These are phyloP conservation scores for Hypocryptadius cinnamomeus DNA, from an alignment of 2,113 vertebrate species.

Conservation along the genomic window DNA sequence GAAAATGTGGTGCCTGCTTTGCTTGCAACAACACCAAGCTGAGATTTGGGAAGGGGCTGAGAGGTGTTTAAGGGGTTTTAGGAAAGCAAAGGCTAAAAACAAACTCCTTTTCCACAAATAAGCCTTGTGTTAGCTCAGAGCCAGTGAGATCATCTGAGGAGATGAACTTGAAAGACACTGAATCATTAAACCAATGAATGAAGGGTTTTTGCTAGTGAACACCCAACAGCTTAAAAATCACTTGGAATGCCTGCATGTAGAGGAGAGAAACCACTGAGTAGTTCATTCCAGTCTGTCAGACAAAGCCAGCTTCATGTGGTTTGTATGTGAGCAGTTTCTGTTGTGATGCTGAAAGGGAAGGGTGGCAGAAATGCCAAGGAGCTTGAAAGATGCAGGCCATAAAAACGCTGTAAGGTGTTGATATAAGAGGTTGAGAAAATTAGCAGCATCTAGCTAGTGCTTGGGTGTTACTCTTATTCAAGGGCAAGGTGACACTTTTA, in stretches of 20 bases:
- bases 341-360: not conserved
- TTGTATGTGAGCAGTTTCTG: not conserved
- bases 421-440: not conserved
- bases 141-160: not conserved
- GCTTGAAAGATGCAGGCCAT: not conserved
- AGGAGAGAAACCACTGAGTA: not conserved
- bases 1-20: not conserved
- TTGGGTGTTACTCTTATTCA: not conserved
- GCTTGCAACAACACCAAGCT: not conserved
- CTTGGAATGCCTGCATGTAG: not conserved
- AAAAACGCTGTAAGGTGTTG: not conserved
- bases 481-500: not conserved
- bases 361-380: not conserved
- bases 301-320: not conserved
- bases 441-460: not conserved
- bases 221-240: not conserved
- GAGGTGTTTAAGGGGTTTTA: not conserved
- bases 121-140: not conserved
- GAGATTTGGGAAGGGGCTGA: not conserved
- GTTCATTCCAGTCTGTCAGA: not conserved
- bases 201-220: not conserved
- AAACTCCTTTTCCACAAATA: not conserved
- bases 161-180: not conserved
- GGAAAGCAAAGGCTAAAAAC: not conserved
- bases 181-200: not conserved